Evolutionary conservation across 2,113 vertebrate species (phyloP).

Genomic region (Helogale parvula): DNA sequence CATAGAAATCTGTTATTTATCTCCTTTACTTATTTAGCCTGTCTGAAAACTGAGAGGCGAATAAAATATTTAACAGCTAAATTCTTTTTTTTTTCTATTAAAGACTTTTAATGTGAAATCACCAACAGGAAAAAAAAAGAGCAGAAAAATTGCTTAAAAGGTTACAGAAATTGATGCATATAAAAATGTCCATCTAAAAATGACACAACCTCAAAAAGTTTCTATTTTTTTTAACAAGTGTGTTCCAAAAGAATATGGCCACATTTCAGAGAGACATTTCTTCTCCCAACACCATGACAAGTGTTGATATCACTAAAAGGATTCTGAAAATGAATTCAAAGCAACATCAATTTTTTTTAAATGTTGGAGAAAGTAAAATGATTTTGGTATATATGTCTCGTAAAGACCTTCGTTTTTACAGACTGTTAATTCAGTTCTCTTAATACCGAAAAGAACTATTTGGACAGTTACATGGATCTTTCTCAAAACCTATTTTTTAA

Average conservation of each 20-base stretch:
- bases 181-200: slow-evolving; percentile 83
- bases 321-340: slow-evolving; percentile 84
- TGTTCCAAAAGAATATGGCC: slow-evolving; percentile 80
- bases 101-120: slow-evolving; percentile 69
- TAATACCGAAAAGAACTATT: slow-evolving; percentile 58
- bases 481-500: slow-evolving; percentile 45
- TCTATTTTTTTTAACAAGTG: slow-evolving; percentile 79
- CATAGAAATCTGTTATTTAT: slow-evolving; percentile 47
- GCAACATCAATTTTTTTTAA: slow-evolving; percentile 81
- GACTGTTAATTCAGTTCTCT: slow-evolving; percentile 40
- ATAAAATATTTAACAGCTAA: slow-evolving; percentile 64
- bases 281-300: slow-evolving; percentile 83
- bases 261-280: slow-evolving; percentile 83
- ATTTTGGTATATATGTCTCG: slow-evolving; percentile 65
- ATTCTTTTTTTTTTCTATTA: slow-evolving; percentile 62
- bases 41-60: slow-evolving; percentile 31
- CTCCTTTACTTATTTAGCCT: slow-evolving; percentile 29
- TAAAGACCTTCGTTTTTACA: slow-evolving; percentile 68
- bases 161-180: slow-evolving; percentile 78
- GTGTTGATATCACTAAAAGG: slow-evolving; percentile 83
- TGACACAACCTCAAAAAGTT: slow-evolving; percentile 80
- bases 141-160: slow-evolving; percentile 66
- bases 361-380: slow-evolving; percentile 80
- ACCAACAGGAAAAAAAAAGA: slow-evolving; percentile 60
- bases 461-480: not conserved